phyloP scores from a whole-genome alignment of 2,888 invertebrate genomes.

The Calameuta idolon region DNA sequence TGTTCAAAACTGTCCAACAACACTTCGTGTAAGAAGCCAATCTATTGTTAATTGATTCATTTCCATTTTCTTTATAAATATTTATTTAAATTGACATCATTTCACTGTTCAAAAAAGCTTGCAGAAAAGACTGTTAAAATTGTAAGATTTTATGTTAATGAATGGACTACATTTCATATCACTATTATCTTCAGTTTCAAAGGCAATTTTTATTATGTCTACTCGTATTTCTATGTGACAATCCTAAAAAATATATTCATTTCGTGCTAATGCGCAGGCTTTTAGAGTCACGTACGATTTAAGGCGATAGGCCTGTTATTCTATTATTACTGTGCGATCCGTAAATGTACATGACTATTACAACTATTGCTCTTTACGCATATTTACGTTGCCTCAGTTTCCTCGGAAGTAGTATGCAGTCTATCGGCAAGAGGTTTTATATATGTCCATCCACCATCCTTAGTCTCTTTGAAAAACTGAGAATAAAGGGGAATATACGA shows the following conservation, averaged over 20 bases:
- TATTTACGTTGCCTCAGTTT: slow-evolving; percentile 30
- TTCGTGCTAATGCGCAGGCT: not conserved
- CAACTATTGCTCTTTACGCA: slow-evolving; percentile 26
- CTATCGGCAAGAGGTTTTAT: slow-evolving; percentile 70
- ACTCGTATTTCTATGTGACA: not conserved
- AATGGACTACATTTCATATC: not conserved
- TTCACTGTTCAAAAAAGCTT: not conserved
- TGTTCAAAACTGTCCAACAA: not conserved
- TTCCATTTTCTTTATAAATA: not conserved
- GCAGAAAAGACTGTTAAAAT: not conserved
- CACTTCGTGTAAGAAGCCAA: not conserved
- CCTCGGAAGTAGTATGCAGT: slow-evolving; percentile 44
- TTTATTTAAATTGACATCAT: slow-evolving; percentile 1
- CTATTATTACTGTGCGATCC: slow-evolving; percentile 12
- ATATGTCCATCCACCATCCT: slow-evolving; percentile 76
- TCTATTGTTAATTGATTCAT: not conserved
- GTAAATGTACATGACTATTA: slow-evolving; percentile 28
- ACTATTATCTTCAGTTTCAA: not conserved
- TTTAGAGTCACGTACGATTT: slow-evolving; percentile 7
- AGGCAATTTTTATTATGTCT: not conserved
- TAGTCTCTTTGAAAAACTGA: slow-evolving; percentile 78
- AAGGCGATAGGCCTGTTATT: slow-evolving; percentile 1
- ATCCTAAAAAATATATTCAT: not conserved
- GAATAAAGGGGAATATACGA: slow-evolving; percentile 19
- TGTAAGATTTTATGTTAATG: not conserved